Conservation (phyloP, 2,113 vertebrate species). For the Grammatotria lemairii region DNA sequence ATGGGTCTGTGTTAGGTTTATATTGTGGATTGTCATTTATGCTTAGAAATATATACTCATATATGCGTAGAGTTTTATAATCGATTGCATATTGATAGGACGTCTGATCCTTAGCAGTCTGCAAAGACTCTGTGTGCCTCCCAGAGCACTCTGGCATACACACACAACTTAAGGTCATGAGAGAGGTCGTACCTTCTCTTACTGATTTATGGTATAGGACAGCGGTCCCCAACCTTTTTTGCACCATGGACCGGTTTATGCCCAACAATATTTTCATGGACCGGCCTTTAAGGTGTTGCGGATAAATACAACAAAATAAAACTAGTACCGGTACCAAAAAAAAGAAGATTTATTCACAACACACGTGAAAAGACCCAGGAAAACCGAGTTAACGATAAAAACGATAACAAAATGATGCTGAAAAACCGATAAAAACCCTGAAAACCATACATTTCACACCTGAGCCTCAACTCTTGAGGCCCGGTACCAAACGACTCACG, state of each 20-base stretch:
- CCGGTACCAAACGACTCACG: neutral
- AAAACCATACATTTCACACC: neutral
- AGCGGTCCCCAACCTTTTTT: neutral
- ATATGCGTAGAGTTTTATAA: neutral
- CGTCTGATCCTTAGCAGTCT: neutral
- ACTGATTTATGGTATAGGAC: neutral
- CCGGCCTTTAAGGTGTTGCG: neutral
- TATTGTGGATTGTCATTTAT: neutral
- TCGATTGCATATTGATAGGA: neutral
- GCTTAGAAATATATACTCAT: neutral
- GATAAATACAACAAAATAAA: neutral
- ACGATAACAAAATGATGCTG: rapidly evolving
- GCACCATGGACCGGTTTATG: neutral
- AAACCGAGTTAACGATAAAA: rapidly evolving
- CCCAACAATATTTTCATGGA: neutral
- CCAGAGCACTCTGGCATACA: neutral
- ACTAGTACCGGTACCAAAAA: neutral
- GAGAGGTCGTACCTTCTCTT: neutral
- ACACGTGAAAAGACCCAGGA: neutral
- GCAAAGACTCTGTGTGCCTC: neutral
- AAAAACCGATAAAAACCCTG: neutral
- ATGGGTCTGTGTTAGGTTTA: neutral
- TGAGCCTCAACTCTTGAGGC: neutral
- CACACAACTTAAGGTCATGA: neutral
- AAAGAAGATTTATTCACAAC: neutral